Conservation (phyloP, 2,888 invertebrate species). For the Chaetogeoica ovagalla region DNA sequence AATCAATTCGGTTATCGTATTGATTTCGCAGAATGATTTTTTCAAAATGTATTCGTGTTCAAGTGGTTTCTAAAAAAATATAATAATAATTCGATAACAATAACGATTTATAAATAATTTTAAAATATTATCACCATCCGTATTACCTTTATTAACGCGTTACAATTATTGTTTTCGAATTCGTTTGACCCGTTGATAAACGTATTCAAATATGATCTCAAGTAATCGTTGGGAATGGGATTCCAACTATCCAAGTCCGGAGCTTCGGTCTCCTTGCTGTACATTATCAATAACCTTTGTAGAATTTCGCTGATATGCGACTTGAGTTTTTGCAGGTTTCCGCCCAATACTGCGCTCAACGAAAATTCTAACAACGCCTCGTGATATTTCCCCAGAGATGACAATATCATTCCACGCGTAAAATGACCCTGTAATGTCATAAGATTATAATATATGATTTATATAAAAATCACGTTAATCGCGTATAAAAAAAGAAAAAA, state of each 20-base stretch:
- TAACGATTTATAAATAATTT: neutral
- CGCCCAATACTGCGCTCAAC: constrained; percentile 65
- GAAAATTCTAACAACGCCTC: constrained; percentile 66
- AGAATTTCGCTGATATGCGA: constrained; percentile 33
- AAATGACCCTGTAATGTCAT: constrained; percentile 63
- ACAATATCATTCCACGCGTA: constrained; percentile 64
- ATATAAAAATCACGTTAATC: neutral
- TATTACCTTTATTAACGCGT: neutral
- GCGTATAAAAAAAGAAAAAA: too few species aligned
- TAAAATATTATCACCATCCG: neutral
- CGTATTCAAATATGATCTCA: constrained; percentile 33
- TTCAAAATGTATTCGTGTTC: neutral
- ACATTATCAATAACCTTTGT: constrained; percentile 31
- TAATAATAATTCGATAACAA: neutral
- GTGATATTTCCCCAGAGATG: constrained; percentile 64
- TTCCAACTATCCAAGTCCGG: constrained; percentile 24
- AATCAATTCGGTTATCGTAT: constrained; percentile 19
- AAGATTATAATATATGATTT: neutral
- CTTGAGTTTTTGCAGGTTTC: constrained; percentile 55
- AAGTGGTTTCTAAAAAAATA: neutral
- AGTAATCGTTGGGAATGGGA: constrained; percentile 18
- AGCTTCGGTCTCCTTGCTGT: constrained; percentile 21
- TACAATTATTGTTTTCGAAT: constrained; percentile 5
- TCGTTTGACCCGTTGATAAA: constrained; percentile 15
- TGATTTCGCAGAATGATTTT: constrained; percentile 12